phyloP scores from a whole-genome alignment of 2,113 vertebrate genomes.

The Natator depressus region DNA sequence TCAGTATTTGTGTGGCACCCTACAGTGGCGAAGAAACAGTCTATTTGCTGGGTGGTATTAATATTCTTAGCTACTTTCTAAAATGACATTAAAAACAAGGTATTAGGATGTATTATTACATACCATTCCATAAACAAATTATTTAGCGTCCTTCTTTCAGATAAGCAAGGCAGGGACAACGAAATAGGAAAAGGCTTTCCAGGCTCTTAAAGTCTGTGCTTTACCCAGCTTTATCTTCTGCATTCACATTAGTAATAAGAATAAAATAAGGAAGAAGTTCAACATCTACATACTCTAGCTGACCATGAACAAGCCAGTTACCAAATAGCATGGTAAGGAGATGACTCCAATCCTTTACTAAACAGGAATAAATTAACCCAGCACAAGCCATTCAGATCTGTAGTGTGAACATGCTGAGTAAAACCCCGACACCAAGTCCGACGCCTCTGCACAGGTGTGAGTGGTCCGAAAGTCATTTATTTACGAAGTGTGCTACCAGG shows the following conservation, averaged over 20 bases:
- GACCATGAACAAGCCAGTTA: no score
- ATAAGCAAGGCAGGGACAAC: constrained; percentile 42
- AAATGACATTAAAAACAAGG: background rate
- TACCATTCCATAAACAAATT: constrained; percentile 59
- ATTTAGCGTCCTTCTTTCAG: constrained; percentile 16
- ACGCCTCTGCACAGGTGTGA: no score
- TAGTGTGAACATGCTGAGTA: no score
- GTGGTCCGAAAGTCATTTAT: no score
- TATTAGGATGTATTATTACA: background rate
- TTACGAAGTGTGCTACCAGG: no score
- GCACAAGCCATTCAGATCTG: no score
- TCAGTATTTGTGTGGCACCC: background rate
- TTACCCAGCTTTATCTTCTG: constrained; percentile 33
- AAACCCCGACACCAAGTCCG: no score
- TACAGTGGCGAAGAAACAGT: background rate
- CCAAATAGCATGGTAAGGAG: no score
- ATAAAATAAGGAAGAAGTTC: background rate
- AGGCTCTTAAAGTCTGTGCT: constrained; percentile 10
- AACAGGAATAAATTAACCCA: no score
- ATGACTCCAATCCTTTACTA: no score
- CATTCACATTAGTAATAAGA: constrained; percentile 14
- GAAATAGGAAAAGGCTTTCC: constrained; percentile 37
- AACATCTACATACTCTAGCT: no score
- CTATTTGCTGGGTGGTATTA: background rate
- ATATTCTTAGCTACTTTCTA: constrained; percentile 14